phyloP scores from a whole-genome alignment of 2,797 vertebrate genomes.

The Oreochromis mossambicus region DNA sequence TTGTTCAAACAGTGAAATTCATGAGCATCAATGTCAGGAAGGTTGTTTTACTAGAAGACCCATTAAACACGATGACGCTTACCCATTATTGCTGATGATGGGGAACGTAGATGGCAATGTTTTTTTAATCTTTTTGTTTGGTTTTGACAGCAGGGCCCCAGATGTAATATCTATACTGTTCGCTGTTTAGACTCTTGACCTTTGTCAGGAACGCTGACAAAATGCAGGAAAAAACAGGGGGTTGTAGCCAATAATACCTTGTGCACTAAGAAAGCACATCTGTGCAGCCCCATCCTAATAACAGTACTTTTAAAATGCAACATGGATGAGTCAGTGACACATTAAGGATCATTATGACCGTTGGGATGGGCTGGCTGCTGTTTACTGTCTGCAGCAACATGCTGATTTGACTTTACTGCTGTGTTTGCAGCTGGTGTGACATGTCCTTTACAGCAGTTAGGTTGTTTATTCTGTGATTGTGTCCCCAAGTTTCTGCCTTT shows the following conservation, averaged over 20 bases:
- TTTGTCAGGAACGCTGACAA: background rate
- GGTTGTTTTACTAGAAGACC: background rate
- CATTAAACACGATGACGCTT: background rate
- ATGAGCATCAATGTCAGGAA: background rate
- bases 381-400: constrained; percentile 1
- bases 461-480: background rate
- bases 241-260: background rate
- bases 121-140: background rate
- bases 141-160: background rate
- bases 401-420: background rate
- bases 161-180: background rate
- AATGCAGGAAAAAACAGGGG: background rate
- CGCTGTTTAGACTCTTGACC: fast-evolving
- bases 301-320: constrained; percentile 8
- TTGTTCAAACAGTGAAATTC: background rate
- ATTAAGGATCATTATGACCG: constrained; percentile 12
- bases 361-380: background rate
- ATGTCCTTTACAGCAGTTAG: background rate
- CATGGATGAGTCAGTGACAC: background rate
- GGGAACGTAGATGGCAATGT: background rate
- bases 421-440: background rate
- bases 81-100: background rate
- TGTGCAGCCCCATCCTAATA: background rate
- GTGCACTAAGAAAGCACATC: background rate
- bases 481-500: background rate